Conservation (phyloP, 2,113 vertebrate genomes). For the Falcunculus frontatus region DNA sequence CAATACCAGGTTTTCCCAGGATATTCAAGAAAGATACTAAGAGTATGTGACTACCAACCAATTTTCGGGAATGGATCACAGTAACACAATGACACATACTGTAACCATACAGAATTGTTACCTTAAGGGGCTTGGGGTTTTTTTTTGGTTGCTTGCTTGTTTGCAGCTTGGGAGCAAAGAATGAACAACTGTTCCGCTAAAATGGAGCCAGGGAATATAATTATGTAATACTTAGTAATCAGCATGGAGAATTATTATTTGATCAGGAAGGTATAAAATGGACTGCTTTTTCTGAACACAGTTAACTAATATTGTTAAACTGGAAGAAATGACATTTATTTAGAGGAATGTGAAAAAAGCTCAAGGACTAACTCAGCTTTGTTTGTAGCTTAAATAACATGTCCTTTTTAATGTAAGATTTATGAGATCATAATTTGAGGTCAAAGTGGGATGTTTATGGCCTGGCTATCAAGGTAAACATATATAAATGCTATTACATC, state of each 20-base stretch:
- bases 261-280: constrained; percentile 57
- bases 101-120: background rate
- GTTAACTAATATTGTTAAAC: constrained; percentile 48
- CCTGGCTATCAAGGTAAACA: background rate
- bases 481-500: background rate
- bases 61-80: background rate
- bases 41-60: background rate
- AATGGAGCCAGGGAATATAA: constrained; percentile 39
- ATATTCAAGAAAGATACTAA: background rate
- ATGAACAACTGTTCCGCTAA: constrained; percentile 3
- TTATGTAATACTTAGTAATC: constrained; percentile 23
- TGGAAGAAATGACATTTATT: constrained; percentile 29
- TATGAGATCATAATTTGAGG: background rate
- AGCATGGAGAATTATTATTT: constrained; percentile 45
- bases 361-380: background rate
- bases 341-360: constrained; percentile 15
- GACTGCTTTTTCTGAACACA: background rate
- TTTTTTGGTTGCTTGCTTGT: background rate
- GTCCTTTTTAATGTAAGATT: background rate
- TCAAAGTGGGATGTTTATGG: background rate
- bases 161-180: background rate
- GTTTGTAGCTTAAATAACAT: background rate
- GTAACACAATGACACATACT: background rate
- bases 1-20: background rate
- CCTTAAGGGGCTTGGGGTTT: background rate